Evolutionary conservation across 2,888 invertebrate genomes (phyloP).

Genomic region (Morinoia aosen): DNA sequence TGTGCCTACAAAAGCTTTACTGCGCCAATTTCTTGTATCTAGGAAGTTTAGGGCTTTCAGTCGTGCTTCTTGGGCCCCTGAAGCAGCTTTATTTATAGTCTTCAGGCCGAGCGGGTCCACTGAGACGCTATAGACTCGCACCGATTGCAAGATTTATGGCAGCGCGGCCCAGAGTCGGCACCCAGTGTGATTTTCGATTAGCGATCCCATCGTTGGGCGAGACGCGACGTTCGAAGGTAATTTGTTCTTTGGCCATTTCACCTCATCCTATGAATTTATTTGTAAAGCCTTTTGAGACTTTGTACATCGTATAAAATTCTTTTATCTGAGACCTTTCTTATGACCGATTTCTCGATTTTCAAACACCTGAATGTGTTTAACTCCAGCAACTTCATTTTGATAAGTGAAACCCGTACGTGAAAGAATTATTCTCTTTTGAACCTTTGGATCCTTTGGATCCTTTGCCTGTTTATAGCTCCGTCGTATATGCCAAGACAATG

Average conservation of each 20-base stretch:
- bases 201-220: background rate
- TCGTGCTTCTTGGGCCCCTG: background rate
- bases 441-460: background rate
- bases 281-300: background rate
- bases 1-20: background rate
- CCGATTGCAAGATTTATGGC: slow-evolving; percentile 18
- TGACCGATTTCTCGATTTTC: background rate
- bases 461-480: background rate
- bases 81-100: slow-evolving; percentile 1
- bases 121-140: background rate
- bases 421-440: background rate
- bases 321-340: background rate
- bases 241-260: background rate
- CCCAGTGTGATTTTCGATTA: background rate
- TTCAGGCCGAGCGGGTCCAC: background rate
- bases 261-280: background rate
- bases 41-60: background rate
- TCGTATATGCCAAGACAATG: background rate
- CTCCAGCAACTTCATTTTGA: background rate
- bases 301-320: background rate
- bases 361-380: background rate
- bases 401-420: too few relatives aligned
- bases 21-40: background rate
- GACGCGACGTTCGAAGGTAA: background rate
- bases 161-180: background rate